Evolutionary conservation across 2,113 vertebrate genomes (phyloP).

Genomic region (Notarius quadriscutis): DNA sequence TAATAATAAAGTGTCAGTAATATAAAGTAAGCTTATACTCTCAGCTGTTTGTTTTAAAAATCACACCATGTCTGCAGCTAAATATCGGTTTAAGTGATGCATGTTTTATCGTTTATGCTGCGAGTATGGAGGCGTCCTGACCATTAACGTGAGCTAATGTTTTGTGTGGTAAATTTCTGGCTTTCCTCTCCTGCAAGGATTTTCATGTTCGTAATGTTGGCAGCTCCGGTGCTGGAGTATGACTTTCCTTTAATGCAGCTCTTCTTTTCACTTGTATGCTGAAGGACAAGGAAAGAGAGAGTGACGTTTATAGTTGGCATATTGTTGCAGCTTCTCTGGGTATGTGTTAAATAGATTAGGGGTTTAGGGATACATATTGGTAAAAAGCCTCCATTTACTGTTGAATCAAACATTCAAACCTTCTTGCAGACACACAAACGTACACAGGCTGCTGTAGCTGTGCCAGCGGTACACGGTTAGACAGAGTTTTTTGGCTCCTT

Average conservation of each 20-base stretch:
- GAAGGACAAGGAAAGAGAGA: slow-evolving; percentile 42
- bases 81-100: background rate
- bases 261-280: background rate
- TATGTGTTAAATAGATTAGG: slow-evolving; percentile 77
- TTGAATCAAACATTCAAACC: slow-evolving; percentile 72
- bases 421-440: slow-evolving; percentile 62
- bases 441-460: slow-evolving; percentile 12
- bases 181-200: background rate
- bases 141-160: background rate
- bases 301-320: slow-evolving; percentile 44
- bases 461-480: slow-evolving; percentile 40
- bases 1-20: background rate
- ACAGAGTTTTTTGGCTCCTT: slow-evolving; percentile 47
- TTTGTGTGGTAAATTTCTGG: slow-evolving; percentile 13
- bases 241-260: background rate
- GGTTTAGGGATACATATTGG: slow-evolving; percentile 65
- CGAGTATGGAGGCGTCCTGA: background rate
- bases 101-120: background rate
- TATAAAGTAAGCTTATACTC: background rate
- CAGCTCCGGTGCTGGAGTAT: background rate
- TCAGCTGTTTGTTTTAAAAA: background rate
- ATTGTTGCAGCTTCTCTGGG: slow-evolving; percentile 31
- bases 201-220: background rate
- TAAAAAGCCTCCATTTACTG: slow-evolving; percentile 64
- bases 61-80: too few species aligned